Percentiles rank a stretch among this genome's conserved stretches.
phyloP scores from a whole-genome alignment of 2,113 vertebrate species.

The Coturnix japonica region DNA sequence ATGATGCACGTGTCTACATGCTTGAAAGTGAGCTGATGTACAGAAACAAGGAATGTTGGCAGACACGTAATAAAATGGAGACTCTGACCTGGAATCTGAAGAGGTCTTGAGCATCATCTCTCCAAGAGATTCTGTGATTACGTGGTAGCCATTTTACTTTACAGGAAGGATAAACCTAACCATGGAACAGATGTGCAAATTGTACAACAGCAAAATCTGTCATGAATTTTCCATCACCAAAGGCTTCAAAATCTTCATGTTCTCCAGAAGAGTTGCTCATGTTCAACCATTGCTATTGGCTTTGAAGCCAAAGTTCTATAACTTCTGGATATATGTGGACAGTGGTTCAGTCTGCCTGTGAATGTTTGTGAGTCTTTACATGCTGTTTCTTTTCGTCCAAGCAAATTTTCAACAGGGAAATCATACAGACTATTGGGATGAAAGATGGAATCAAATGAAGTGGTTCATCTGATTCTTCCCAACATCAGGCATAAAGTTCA shows the following conservation, averaged over 20 bases:
- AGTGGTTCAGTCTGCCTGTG: not conserved
- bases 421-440: not conserved
- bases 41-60: not conserved
- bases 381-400: not conserved
- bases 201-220: not conserved
- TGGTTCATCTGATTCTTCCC: not conserved
- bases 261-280: constrained; percentile 17
- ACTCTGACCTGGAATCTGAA: not conserved
- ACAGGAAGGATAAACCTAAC: not conserved
- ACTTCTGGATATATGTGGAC: not conserved
- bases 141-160: not conserved
- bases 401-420: not conserved
- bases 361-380: not conserved
- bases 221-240: constrained; percentile 8
- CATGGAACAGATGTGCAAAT: not conserved
- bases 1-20: not conserved
- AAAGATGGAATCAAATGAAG: not conserved
- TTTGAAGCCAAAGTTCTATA: not conserved
- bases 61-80: not conserved
- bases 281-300: not conserved
- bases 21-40: not conserved
- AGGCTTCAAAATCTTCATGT: not conserved
- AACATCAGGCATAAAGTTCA: not conserved
- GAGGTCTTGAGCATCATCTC: not conserved
- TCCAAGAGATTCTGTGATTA: not conserved